These are phyloP conservation scores for Bombus affinis DNA, from an alignment of 1,140 invertebrate genomes.

Conservation along the genomic window DNA sequence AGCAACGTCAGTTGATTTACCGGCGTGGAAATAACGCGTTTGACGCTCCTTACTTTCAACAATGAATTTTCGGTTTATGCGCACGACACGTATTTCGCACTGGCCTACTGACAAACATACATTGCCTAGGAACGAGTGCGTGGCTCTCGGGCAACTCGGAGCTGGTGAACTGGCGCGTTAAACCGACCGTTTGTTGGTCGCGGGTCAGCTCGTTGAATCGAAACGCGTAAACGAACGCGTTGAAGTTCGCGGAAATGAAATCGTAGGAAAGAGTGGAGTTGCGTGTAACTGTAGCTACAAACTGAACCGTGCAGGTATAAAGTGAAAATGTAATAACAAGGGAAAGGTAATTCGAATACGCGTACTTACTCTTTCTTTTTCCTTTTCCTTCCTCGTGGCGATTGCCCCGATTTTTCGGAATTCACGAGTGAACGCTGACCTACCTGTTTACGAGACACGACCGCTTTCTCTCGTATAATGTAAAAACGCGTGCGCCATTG, in stretches of 20 bases:
- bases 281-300: too few relatives aligned
- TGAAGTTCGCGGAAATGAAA: background rate
- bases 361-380: background rate
- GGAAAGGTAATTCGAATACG: background rate
- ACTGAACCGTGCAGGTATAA: too few relatives aligned
- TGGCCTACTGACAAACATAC: background rate
- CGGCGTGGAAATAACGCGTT: conserved; percentile 21
- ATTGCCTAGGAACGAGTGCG: background rate
- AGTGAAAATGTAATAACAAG: conserved; percentile 9
- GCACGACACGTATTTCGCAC: background rate
- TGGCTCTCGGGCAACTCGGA: background rate
- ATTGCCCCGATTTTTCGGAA: background rate
- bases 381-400: background rate
- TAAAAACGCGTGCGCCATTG: background rate
- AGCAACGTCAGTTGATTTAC: background rate
- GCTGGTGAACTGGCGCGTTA: background rate
- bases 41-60: background rate
- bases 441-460: background rate
- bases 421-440: background rate
- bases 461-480: background rate
- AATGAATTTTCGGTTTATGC: background rate
- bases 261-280: background rate
- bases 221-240: background rate
- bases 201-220: background rate
- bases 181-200: background rate